A percentile compares a stretch with the other conserved stretches of the same genome.
phyloP scores from a whole-genome alignment of 2,888 invertebrate species.

The Sesia bembeciformis region DNA sequence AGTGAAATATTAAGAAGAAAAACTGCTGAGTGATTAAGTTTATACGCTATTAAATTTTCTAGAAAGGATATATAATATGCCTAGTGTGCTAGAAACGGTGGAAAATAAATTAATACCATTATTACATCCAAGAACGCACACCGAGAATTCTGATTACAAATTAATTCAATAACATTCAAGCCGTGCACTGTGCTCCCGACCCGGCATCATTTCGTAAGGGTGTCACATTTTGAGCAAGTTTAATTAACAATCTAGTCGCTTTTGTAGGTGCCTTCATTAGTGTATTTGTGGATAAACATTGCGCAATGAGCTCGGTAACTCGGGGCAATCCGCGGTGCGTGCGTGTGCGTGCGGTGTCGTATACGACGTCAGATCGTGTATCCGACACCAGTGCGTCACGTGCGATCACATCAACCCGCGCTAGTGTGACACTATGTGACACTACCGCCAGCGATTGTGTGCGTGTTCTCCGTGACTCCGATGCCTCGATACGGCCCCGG shows the following conservation, averaged over 20 bases:
- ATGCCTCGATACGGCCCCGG: conserved; percentile 43
- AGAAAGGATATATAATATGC: neutral
- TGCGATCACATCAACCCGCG: conserved; percentile 23
- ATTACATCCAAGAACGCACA: conserved; percentile 60
- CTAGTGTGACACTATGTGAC: conserved; percentile 23
- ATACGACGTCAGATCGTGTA: conserved; percentile 7
- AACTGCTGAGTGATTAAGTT: too few relatives aligned
- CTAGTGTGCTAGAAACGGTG: conserved; percentile 26
- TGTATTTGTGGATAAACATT: conserved; percentile 73
- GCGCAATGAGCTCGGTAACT: conserved; percentile 37
- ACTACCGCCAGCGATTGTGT: conserved; percentile 17
- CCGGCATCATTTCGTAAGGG: conserved; percentile 67
- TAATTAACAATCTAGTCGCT: conserved; percentile 75
- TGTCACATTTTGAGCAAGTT: conserved; percentile 74
- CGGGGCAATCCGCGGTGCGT: conserved; percentile 33
- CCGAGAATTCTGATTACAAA: conserved; percentile 70
- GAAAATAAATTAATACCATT: conserved; percentile 51
- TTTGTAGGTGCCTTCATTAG: conserved; percentile 74
- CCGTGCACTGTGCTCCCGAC: conserved; percentile 65
- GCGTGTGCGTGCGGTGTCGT: conserved; percentile 36
- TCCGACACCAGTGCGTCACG: conserved; percentile 25
- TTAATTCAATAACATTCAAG: conserved; percentile 71
- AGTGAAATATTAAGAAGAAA: too few relatives aligned
- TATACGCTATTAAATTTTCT: too few relatives aligned
- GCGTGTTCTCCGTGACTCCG: conserved; percentile 31